Evolutionary conservation across 2,888 invertebrate species (phyloP).

Genomic region (Chrysina gloriosa): DNA sequence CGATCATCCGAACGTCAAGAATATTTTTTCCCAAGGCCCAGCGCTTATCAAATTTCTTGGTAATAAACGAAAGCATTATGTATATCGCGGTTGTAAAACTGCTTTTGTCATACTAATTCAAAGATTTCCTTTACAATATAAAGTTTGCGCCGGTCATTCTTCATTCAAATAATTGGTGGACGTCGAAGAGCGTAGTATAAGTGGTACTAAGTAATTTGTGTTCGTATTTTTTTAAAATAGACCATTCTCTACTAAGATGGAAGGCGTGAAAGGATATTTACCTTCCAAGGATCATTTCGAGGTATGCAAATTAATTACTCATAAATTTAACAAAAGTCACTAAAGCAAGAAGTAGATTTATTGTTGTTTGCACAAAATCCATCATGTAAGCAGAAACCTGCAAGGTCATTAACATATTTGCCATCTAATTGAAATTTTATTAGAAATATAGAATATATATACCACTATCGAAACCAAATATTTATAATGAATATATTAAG

Average conservation of each 20-base stretch:
- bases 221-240: background rate
- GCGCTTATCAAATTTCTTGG: constrained; percentile 2
- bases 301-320: too few relatives aligned
- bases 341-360: too few relatives aligned
- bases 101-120: background rate
- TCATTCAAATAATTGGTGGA: background rate
- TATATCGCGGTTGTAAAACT: constrained; percentile 8
- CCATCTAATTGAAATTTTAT: too few relatives aligned
- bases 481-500: too few relatives aligned
- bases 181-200: background rate
- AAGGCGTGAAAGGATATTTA: constrained; percentile 5
- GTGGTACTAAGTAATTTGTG: background rate
- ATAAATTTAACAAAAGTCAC: too few relatives aligned
- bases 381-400: too few relatives aligned
- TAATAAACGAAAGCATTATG: background rate
- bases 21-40: background rate
- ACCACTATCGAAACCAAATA: too few relatives aligned
- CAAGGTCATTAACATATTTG: too few relatives aligned
- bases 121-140: constrained; percentile 10
- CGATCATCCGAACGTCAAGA: background rate
- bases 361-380: too few relatives aligned
- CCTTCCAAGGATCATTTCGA: too few relatives aligned
- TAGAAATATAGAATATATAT: too few relatives aligned
- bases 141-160: background rate
- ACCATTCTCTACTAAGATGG: constrained; percentile 6